Conservation (phyloP, 2,113 vertebrate genomes). For the Limnothrissa miodon region DNA sequence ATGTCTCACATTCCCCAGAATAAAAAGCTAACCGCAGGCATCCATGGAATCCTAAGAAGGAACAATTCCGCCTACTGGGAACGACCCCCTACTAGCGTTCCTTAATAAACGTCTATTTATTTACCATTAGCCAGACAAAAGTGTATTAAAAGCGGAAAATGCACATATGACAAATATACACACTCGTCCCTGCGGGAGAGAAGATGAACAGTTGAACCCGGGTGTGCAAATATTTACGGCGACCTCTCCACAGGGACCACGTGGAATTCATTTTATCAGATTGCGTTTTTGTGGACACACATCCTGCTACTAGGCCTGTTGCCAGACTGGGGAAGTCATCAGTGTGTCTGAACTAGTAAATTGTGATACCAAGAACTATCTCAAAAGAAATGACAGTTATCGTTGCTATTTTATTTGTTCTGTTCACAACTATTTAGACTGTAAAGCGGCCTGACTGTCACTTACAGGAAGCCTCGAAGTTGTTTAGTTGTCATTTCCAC, state of each 20-base stretch:
- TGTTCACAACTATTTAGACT: not conserved
- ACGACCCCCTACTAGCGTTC: conserved; percentile 44
- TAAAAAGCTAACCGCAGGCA: conserved; percentile 65
- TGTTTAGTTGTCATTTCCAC: not conserved
- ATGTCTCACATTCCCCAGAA: conserved; percentile 51
- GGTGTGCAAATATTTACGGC: conserved; percentile 23
- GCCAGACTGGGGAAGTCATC: not conserved
- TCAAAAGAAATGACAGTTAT: not conserved
- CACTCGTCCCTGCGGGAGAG: not conserved
- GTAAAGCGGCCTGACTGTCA: not conserved
- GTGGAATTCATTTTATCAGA: conserved; percentile 20
- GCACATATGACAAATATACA: conserved; percentile 7
- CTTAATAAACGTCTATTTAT: conserved; percentile 23
- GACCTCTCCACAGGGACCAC: conserved; percentile 9
- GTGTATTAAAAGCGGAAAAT: conserved; percentile 19
- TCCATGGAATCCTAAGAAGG: conserved; percentile 58
- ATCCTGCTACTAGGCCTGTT: not conserved
- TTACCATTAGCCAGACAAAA: conserved; percentile 15
- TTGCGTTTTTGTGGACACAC: conserved; percentile 13
- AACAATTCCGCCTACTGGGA: conserved; percentile 61
- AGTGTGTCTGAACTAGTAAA: not conserved
- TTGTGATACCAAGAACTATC: not conserved
- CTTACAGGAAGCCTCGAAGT: not conserved
- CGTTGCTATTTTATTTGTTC: not conserved
- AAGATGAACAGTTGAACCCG: not conserved